Evolutionary conservation across 2,888 invertebrate species (phyloP).

Genomic region (Eretmocerus hayati): DNA sequence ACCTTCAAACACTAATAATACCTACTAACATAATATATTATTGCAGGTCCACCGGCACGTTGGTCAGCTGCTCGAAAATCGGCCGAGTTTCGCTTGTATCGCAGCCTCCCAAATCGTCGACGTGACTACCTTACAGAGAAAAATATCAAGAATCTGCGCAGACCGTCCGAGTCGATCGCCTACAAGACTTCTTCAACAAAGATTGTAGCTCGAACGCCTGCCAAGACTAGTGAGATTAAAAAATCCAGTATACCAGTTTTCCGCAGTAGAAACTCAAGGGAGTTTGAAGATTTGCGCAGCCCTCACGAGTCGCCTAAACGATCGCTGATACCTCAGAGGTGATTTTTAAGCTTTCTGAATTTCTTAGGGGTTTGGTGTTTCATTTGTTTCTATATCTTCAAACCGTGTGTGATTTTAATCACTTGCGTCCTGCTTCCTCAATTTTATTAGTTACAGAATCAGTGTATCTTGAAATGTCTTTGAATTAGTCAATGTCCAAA

Average conservation of each 20-base stretch:
- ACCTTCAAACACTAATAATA: too few relatives aligned
- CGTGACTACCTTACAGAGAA: conserved; percentile 16
- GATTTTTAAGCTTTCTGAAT: too few relatives aligned
- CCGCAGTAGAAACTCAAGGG: conserved; percentile 36
- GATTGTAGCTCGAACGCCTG: conserved; percentile 30
- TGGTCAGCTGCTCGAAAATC: conserved; percentile 51
- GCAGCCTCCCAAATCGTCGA: conserved; percentile 50
- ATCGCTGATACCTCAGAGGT: conserved; percentile 45
- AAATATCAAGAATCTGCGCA: conserved; percentile 18
- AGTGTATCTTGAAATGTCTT: too few relatives aligned
- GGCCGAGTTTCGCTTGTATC: conserved; percentile 54
- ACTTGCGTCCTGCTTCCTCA: too few relatives aligned
- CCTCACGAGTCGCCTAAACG: conserved; percentile 41
- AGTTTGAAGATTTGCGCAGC: conserved; percentile 43
- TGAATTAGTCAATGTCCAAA: too few relatives aligned
- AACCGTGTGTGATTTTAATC: too few relatives aligned
- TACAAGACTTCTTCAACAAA: conserved; percentile 32
- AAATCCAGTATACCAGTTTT: conserved; percentile 43
- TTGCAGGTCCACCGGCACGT: conserved; percentile 50
- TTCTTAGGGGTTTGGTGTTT: too few relatives aligned
- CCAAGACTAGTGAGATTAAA: conserved; percentile 35
- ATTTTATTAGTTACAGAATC: too few relatives aligned
- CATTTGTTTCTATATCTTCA: too few relatives aligned
- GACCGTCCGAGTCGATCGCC: conserved; percentile 13
- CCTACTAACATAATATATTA: conserved; percentile 7